Evolutionary conservation across 1,140 invertebrate species (phyloP), one percentile per base, ranked within the genome.

Genomic region (Lethocerus indicus): DNA sequence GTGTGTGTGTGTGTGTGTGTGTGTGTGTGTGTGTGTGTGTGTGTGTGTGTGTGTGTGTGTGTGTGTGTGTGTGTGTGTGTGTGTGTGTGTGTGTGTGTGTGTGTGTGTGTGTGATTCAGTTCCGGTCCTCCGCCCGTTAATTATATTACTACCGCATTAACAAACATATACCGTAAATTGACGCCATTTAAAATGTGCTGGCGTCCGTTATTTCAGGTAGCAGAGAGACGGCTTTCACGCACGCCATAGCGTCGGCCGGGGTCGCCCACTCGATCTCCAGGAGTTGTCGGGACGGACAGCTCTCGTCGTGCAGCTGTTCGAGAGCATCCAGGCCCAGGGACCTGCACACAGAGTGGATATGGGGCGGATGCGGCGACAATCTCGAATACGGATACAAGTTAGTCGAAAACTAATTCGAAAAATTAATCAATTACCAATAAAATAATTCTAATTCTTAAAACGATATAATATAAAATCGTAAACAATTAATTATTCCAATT

Each of bases 351-450:
- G 88, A 94, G 57, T 96, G 90, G 90, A 79, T 88, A 20, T 96
- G 92, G 92, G 89, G 87, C n/a, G 92, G 91, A 2, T 96, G 91
- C 59, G 90, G 90, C 0, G 91, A 95, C 62, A 91, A 96, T 67
- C 73, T 94, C 20, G 86, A 93, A 61, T 94, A 95, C 64, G 89
- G 88, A 41, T 94, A 94, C 71, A 87, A 85, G 83, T 87, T 66
- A 75, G n/a, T n/a, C n/a, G n/a, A n/a, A n/a, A n/a, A n/a, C n/a
- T n/a, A n/a, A n/a, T n/a, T n/a, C n/a, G n/a, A n/a, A n/a, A n/a
- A n/a, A n/a, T n/a, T n/a, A n/a, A n/a, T n/a, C n/a, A n/a, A n/a
- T n/a, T n/a, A n/a, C n/a, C n/a, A n/a, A n/a, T n/a, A n/a, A n/a
- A n/a, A n/a, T n/a, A n/a, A n/a, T n/a, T n/a, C n/a, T n/a, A n/a